phyloP scores from a whole-genome alignment of 2,888 invertebrate species.

The Oithona nana region DNA sequence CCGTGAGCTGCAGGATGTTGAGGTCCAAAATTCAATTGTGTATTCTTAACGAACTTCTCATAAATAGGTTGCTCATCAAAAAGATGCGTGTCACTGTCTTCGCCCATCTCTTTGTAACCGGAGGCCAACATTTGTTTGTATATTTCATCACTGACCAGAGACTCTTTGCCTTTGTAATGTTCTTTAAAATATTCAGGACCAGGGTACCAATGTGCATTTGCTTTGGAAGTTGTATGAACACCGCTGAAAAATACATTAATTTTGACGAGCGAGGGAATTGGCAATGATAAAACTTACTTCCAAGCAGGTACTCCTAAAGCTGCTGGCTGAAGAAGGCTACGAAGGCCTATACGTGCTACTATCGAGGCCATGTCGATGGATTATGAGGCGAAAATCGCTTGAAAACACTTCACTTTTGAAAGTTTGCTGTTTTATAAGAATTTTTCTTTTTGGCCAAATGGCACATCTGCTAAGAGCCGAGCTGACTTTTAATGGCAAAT shows the following conservation, averaged over 20 bases:
- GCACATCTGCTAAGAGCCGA: too few relatives aligned
- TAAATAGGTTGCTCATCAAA: not conserved
- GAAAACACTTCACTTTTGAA: too few relatives aligned
- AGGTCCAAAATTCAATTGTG: conserved; percentile 73
- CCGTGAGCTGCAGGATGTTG: conserved; percentile 91
- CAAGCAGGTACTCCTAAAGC: not conserved
- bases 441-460: too few relatives aligned
- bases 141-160: not conserved
- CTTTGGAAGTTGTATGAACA: not conserved
- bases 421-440: too few relatives aligned
- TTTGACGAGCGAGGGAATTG: not conserved
- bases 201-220: conserved; percentile 1
- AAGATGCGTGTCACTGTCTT: not conserved
- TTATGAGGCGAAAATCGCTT: too few relatives aligned
- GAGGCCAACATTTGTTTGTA: not conserved
- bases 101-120: not conserved
- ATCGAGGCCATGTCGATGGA: not conserved
- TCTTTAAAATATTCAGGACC: not conserved
- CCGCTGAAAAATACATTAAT: too few relatives aligned
- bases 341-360: not conserved
- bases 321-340: not conserved
- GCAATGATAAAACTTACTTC: not conserved
- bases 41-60: conserved; percentile 42
- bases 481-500: too few relatives aligned
- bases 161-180: not conserved